Conservation (phyloP, 2,113 vertebrate genomes). For the Spermophilus dauricus region DNA sequence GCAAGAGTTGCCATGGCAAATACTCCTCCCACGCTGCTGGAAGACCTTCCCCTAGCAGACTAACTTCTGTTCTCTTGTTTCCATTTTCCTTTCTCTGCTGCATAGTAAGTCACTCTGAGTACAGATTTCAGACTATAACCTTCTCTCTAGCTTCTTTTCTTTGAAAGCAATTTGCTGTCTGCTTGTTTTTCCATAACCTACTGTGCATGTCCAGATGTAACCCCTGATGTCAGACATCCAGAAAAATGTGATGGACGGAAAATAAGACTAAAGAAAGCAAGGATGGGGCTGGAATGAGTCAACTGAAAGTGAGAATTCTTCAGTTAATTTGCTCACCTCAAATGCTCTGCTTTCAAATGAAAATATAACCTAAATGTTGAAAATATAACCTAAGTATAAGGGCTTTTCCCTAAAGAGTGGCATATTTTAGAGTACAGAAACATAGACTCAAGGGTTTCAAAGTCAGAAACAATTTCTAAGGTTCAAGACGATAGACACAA, state of each 20-base stretch:
- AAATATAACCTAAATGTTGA: conserved; percentile 13
- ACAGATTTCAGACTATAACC: conserved; percentile 36
- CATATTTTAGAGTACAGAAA: not conserved
- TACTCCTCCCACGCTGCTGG: conserved; percentile 76
- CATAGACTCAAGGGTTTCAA: not conserved
- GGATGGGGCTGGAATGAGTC: not conserved
- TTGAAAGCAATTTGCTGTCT: conserved; percentile 58
- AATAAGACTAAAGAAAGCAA: not conserved
- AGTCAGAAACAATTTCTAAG: conserved; percentile 16
- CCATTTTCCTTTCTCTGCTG: conserved; percentile 41
- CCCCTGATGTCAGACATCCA: not conserved
- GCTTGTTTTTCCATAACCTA: conserved; percentile 3
- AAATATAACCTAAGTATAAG: not conserved
- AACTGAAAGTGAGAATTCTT: not conserved
- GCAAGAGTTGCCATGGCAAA: conserved; percentile 85
- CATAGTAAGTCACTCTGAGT: conserved; percentile 55
- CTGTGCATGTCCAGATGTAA: conserved; percentile 8
- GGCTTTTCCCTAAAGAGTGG: not conserved
- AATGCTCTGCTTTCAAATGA: not conserved
- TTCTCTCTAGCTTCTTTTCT: conserved; percentile 47
- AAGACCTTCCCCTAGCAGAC: conserved; percentile 78
- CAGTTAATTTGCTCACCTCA: not conserved
- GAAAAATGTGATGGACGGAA: not conserved
- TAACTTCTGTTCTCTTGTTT: conserved; percentile 71
- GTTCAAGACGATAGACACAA: not conserved